Evolutionary conservation across 2,888 invertebrate species (phyloP).

Genomic region (Caradrina clavipalpis): DNA sequence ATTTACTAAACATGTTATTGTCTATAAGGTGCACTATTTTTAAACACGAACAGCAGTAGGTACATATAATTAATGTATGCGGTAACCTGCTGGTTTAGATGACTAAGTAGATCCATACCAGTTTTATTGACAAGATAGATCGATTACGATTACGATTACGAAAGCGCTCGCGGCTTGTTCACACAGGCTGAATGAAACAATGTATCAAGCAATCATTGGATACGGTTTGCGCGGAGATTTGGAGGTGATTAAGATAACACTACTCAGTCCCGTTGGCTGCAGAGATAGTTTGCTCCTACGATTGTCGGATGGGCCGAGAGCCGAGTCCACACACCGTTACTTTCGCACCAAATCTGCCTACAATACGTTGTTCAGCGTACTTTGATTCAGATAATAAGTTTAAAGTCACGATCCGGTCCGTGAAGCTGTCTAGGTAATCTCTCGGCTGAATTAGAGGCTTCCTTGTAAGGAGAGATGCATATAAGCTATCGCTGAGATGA

Average conservation of each 20-base stretch:
- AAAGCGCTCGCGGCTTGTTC: conserved; percentile 42
- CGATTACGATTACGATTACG: conserved; percentile 32
- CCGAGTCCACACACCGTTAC: conserved; percentile 80
- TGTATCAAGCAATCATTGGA: conserved; percentile 48
- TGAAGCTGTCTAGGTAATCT: conserved; percentile 85
- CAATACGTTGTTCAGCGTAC: conserved; percentile 82
- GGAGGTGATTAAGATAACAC: conserved; percentile 83
- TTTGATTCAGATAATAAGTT: conserved; percentile 88
- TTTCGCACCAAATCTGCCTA: conserved; percentile 89
- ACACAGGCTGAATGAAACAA: conserved; percentile 45
- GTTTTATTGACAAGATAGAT: conserved; percentile 57
- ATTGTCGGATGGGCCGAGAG: conserved; percentile 75
- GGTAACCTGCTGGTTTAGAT: conserved; percentile 32
- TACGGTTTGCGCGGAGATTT: conserved; percentile 72
- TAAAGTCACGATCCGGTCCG: conserved; percentile 86
- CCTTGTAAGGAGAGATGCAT: conserved; percentile 84
- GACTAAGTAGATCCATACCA: conserved; percentile 12
- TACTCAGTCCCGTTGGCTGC: conserved; percentile 83
- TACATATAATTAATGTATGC: conserved; percentile 1
- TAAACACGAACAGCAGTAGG: conserved; percentile 8
- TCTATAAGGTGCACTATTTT: conserved; percentile 14
- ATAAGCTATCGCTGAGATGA: conserved; percentile 72
- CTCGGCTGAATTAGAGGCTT: conserved; percentile 82
- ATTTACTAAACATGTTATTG: neutral
- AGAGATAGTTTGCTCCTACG: conserved; percentile 79